Percentiles rank a stretch among this genome's conserved stretches.
These are phyloP conservation scores for Pseudomugil tenellus DNA, from an alignment of 2,797 vertebrate species.

Conservation along the genomic window DNA sequence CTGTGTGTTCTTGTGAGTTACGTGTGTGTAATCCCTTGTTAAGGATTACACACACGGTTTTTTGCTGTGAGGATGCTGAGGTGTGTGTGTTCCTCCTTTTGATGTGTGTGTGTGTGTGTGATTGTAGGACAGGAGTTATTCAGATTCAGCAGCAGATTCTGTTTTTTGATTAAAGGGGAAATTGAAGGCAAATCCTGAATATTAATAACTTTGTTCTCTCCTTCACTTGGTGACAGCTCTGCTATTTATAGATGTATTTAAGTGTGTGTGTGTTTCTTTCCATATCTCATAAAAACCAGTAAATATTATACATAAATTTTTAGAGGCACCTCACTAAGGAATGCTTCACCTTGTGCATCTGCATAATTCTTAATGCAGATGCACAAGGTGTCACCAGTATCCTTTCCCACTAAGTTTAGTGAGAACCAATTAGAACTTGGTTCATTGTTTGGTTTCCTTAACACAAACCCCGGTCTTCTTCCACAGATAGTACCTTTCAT, in stretches of 20 bases:
- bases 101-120: conserved; percentile 8
- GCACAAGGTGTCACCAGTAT: too few species aligned
- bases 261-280: background rate
- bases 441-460: too few species aligned
- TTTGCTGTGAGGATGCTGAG: background rate
- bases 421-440: too few species aligned
- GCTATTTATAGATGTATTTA: conserved; percentile 38
- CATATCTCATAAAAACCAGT: conserved; percentile 3
- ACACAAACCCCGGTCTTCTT: too few species aligned
- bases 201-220: conserved; percentile 43
- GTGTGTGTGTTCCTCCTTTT: background rate
- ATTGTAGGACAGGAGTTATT: conserved; percentile 22
- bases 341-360: background rate
- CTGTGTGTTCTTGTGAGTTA: background rate
- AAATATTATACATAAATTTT: background rate
- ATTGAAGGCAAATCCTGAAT: conserved; percentile 47
- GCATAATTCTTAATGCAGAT: too few species aligned
- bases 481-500: too few species aligned
- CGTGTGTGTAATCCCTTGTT: background rate
- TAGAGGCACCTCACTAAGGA: too few species aligned
- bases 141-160: conserved; percentile 41
- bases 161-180: conserved; percentile 43
- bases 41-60: background rate
- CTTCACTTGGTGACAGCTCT: conserved; percentile 21
- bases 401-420: too few species aligned